Conservation (phyloP, 2,113 vertebrate species). For the Nesoenas mayeri region DNA sequence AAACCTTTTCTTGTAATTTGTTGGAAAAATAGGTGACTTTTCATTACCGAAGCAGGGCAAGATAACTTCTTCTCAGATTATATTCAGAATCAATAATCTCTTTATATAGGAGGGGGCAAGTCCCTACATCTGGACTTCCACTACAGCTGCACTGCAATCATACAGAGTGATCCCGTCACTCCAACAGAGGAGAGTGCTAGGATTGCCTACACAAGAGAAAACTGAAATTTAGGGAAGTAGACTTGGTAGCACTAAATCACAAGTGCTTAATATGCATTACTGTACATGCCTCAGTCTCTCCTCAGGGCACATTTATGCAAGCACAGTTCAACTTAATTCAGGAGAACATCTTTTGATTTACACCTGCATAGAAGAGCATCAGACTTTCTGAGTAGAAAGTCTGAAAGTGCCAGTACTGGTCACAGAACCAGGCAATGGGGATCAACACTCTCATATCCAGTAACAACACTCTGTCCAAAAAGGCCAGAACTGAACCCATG, state of each 20-base stretch:
- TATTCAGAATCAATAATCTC: slow-evolving; percentile 83
- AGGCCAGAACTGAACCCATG: not conserved
- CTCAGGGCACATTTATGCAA: not conserved
- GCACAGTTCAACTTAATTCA: not conserved
- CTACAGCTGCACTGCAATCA: slow-evolving; percentile 49
- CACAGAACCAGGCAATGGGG: fast-evolving
- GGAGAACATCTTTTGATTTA: not conserved
- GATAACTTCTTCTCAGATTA: slow-evolving; percentile 80
- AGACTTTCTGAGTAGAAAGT: too few species aligned
- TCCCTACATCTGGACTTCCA: slow-evolving; percentile 70
- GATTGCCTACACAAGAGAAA: slow-evolving; percentile 11
- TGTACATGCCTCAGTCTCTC: not conserved
- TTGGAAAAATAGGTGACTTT: slow-evolving; percentile 67
- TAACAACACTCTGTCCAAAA: not conserved
- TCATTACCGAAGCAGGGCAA: slow-evolving; percentile 57
- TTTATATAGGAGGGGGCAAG: slow-evolving; percentile 76
- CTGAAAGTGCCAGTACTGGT: not conserved
- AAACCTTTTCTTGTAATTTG: slow-evolving; percentile 84
- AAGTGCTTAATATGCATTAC: not conserved
- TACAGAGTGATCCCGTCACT: slow-evolving; percentile 74
- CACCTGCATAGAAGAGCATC: not conserved
- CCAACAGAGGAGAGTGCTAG: not conserved
- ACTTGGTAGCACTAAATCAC: not conserved
- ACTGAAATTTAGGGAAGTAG: not conserved
- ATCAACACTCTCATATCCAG: not conserved